Conservation (phyloP, 2,888 invertebrate species). For the Cantharis flavilabris region DNA sequence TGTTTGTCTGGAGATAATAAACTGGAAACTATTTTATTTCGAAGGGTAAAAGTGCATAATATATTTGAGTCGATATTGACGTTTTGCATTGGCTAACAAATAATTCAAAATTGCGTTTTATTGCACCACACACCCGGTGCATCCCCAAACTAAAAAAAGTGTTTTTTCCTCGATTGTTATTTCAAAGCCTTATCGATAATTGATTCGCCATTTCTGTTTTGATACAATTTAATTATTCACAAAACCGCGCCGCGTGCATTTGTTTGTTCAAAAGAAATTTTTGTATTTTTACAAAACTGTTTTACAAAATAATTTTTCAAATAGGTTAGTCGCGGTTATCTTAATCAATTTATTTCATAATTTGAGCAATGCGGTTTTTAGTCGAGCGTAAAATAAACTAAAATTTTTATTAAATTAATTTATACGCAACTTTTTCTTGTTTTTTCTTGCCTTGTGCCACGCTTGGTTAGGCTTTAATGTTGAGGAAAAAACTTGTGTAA, state of each 20-base stretch:
- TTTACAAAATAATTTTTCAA: neutral
- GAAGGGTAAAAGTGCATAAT: neutral
- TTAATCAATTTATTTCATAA: neutral
- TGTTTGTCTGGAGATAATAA: neutral
- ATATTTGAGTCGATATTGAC: neutral
- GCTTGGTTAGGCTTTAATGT: neutral
- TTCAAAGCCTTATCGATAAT: neutral
- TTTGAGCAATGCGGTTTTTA: conserved; percentile 1
- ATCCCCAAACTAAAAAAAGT: neutral
- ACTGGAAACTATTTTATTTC: neutral
- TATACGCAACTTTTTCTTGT: neutral
- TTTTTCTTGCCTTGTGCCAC: neutral
- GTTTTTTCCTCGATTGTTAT: neutral
- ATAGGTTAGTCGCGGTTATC: neutral
- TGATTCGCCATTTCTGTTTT: neutral
- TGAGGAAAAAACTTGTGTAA: neutral
- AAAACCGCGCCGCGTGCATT: neutral
- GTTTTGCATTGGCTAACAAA: neutral
- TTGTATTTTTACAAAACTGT: neutral
- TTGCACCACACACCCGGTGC: neutral
- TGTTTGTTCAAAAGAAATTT: neutral
- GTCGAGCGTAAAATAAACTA: conserved; percentile 1
- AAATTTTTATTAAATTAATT: neutral
- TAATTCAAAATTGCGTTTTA: neutral
- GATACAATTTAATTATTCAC: neutral